Evolutionary conservation across 2,888 invertebrate genomes (phyloP), one percentile per base, ranked within the genome.

Genomic region (Schrankia costaestrigalis): DNA sequence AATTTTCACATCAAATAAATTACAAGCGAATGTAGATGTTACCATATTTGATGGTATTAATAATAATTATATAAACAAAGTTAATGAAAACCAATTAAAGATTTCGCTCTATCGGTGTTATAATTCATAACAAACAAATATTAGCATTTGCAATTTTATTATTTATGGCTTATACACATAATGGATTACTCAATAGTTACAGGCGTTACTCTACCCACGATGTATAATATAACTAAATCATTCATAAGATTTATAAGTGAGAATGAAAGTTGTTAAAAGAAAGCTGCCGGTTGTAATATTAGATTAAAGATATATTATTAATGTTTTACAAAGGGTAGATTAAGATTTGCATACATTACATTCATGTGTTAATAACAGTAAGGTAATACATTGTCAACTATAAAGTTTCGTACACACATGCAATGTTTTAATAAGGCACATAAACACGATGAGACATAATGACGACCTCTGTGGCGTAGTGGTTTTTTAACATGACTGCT

Each of bases 321-420:
- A 58, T 60, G 42, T 47, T 51, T 56, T 56, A 68, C 59, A 63
- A 57, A 62, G 57, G 56, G 53, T 48, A 55, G 63, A 65, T 63
- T 63, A 58, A 49, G 63, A 66, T 71, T 69, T 64, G 69, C 71
- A 71, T 71, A 68, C 48, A 61, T 62, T 55, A 61, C 47, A 38
- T 27, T 39, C 30, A 42, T 43, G 45, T 41, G 52, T 47, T 47
- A 34, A 38, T 46, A 41, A 40, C 21, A 19, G 23, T 40, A 39
- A 31, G 19, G 31, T 41, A 38, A 39, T 26, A n/a, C n/a, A n/a
- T n/a, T n/a, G n/a, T n/a, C n/a, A n/a, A n/a, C n/a, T n/a, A n/a
- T n/a, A n/a, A n/a, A n/a, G n/a, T n/a, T n/a, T n/a, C n/a, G n/a
- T n/a, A n/a, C n/a, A n/a, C n/a, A n/a, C n/a, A n/a, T n/a, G n/a